These are phyloP conservation scores for Magallana gigas DNA, from an alignment of 1,140 invertebrate species.

Conservation along the genomic window DNA sequence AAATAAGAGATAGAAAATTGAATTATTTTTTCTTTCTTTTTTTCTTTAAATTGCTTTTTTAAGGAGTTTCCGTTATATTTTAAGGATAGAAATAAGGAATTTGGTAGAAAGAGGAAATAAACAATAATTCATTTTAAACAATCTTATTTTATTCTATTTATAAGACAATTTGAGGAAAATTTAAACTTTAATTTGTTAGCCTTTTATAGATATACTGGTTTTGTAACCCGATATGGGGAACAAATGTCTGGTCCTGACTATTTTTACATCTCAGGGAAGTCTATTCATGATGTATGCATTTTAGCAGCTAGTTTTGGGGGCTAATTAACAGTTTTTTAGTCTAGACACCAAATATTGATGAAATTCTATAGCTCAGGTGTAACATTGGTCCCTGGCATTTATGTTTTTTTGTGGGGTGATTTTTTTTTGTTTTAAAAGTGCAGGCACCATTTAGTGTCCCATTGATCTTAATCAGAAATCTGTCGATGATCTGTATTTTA, in stretches of 20 bases:
- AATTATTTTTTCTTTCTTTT: too few species aligned
- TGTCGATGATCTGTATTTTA: neutral
- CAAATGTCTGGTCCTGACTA: neutral
- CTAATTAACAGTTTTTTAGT: slow-evolving; percentile 1
- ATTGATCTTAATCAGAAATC: neutral
- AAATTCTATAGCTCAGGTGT: neutral
- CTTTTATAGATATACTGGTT: too few species aligned
- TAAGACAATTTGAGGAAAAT: too few species aligned
- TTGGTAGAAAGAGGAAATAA: too few species aligned
- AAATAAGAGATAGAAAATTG: too few species aligned
- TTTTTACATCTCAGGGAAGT: neutral
- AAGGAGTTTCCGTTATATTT: too few species aligned
- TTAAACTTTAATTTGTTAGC: neutral
- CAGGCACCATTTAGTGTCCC: neutral
- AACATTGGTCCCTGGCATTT: neutral
- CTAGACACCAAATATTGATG: neutral
- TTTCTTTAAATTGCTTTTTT: too few species aligned
- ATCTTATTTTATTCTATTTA: too few species aligned
- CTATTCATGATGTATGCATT: neutral
- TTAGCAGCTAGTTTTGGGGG: neutral
- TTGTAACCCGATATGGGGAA: neutral
- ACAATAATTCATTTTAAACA: too few species aligned
- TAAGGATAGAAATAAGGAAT: too few species aligned
- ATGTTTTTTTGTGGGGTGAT: neutral
- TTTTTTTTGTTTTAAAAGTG: neutral